Evolutionary conservation across 2,113 vertebrate genomes (phyloP), one percentile per base, ranked within the genome.

Genomic region (Tragelaphus strepsiceros): DNA sequence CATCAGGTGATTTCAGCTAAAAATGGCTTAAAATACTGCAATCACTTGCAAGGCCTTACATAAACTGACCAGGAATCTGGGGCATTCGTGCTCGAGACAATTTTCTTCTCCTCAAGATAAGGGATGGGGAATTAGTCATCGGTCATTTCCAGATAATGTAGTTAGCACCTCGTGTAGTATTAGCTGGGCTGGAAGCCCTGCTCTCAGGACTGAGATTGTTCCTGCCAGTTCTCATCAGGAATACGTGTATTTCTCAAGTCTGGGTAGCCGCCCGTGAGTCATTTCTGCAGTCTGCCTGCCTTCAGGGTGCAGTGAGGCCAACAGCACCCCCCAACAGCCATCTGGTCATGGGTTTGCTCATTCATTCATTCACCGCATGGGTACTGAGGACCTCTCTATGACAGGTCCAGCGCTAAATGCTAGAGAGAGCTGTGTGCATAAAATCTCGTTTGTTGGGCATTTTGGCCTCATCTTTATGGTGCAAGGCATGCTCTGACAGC

Each of bases 21-120:
- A 98, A 98, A 98, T 95, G 96, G 97, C 96, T 96, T 96, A 97
- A 97, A 98, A 94, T 97, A 78, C 90, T 9, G 59, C 97, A 97
- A 80, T 97, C 95, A 53, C 85, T 98, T 94, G 97, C 88, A 97
- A 67, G 1, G 56, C 88, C 96, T 98, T 98, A 98, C 92, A 22
- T 98, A 98, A 98, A 97, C 97, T 97, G 98, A 96, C 97, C 97
- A 88, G 96, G 98, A 98, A 98, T 98, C 98, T 98, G 95, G 97
- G 97, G 93, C 98, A 96, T 96, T 67, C 64, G 0, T 17, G n/a
- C 92, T 92, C 15, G 64, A 97, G 95, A 97, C 96, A 74, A 64
- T 98, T 98, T 98, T 98, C 97, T 94, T 91, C 92, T 98, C 93
- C 96, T 96, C 83, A 8, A 90, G 98, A 98, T 97, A 97, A 97